phyloP scores from a whole-genome alignment of 2,888 invertebrate species.

The Lamellibrachia satsuma region DNA sequence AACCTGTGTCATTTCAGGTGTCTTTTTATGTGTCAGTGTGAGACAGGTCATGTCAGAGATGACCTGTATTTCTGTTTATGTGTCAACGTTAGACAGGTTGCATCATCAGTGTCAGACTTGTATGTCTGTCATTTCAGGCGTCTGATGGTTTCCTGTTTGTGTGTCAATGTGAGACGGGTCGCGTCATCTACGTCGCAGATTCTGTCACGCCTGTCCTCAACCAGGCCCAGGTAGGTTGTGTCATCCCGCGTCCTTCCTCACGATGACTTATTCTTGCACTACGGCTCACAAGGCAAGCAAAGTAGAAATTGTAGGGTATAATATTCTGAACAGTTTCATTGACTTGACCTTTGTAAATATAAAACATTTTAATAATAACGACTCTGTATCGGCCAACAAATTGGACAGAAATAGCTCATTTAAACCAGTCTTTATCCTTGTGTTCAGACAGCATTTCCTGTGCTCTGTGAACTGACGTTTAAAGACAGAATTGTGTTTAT shows the following conservation, averaged over 20 bases:
- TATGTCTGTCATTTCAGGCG: slow-evolving; percentile 70
- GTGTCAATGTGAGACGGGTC: slow-evolving; percentile 94
- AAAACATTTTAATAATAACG: no score
- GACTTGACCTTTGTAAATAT: no score
- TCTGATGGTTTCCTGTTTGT: slow-evolving; percentile 98
- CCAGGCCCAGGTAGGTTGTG: slow-evolving; percentile 80
- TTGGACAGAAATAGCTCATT: not conserved
- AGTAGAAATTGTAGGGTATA: no score
- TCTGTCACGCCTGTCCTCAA: slow-evolving; percentile 97
- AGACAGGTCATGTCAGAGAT: not conserved
- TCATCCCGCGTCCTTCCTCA: not conserved
- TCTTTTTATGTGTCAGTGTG: slow-evolving; percentile 17
- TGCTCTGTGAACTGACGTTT: not conserved
- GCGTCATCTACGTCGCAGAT: slow-evolving; percentile 97
- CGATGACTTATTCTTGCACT: not conserved
- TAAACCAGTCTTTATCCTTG: not conserved
- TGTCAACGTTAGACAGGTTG: not conserved
- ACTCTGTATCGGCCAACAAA: no score
- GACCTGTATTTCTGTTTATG: not conserved
- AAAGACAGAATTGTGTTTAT: not conserved
- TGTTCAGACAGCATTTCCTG: not conserved
- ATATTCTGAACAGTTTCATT: no score
- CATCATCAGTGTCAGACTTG: slow-evolving; percentile 24
- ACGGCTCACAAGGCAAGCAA: not conserved
- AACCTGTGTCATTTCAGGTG: no score